These are phyloP conservation scores for Oncorhynchus keta DNA, from an alignment of 2,113 vertebrate species.

Conservation along the genomic window DNA sequence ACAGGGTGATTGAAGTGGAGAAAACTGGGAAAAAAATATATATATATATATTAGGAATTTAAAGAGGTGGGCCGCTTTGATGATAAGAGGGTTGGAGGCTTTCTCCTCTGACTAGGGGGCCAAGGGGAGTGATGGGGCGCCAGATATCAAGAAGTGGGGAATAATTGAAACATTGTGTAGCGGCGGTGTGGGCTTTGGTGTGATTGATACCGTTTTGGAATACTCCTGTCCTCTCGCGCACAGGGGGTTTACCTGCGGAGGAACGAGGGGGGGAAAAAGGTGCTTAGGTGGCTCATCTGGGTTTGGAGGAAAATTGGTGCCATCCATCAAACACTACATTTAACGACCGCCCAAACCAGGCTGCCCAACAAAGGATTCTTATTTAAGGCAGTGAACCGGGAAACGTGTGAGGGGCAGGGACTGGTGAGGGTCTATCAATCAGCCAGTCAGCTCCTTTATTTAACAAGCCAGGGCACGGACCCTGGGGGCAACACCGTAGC, in stretches of 20 bases:
- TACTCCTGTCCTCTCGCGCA: constrained; percentile 63
- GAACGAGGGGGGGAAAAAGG: constrained; percentile 54
- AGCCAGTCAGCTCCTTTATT: constrained; percentile 80
- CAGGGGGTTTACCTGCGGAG: constrained; percentile 69
- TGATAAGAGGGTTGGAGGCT: background rate
- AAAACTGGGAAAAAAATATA: background rate
- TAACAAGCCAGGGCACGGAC: constrained; percentile 74
- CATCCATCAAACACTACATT: constrained; percentile 78
- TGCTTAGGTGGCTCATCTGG: constrained; percentile 73
- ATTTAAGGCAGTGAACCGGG: constrained; percentile 69
- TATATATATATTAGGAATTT: background rate
- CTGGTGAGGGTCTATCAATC: constrained; percentile 79
- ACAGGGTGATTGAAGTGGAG: background rate
- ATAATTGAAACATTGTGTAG: constrained; percentile 71
- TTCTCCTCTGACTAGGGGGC: constrained; percentile 13
- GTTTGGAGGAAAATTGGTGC: constrained; percentile 77
- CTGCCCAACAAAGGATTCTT: constrained; percentile 71
- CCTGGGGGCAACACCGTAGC: constrained; percentile 63
- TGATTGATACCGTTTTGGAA: constrained; percentile 77
- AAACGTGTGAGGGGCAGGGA: constrained; percentile 68
- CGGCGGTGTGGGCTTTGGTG: constrained; percentile 44
- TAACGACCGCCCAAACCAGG: constrained; percentile 71
- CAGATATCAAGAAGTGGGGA: constrained; percentile 31
- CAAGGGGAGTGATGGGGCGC: constrained; percentile 29
- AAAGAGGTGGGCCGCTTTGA: background rate